Evolutionary conservation across 2,888 invertebrate genomes (phyloP).

Genomic region (Vandiemenella viatica): DNA sequence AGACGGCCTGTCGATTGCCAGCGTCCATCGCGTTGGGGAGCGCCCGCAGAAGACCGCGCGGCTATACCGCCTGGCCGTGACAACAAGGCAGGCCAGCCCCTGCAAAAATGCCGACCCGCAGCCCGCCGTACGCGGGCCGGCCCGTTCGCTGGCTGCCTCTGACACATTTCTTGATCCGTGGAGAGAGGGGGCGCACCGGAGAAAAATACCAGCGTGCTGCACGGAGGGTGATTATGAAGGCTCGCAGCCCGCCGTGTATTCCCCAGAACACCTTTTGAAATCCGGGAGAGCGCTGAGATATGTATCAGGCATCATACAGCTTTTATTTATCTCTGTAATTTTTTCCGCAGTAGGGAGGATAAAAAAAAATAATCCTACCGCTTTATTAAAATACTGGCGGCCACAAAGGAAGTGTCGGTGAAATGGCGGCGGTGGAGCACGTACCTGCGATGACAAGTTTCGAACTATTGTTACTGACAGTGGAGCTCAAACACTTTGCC

Average conservation of each 20-base stretch:
- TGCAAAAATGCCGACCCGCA: too few species aligned
- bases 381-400: too few species aligned
- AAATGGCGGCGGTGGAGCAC: neutral
- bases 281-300: neutral
- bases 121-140: conserved; percentile 8
- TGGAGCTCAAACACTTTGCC: neutral
- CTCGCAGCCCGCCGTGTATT: too few species aligned
- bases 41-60: too few species aligned
- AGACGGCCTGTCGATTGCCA: too few species aligned
- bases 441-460: neutral
- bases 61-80: too few species aligned
- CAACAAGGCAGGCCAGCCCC: too few species aligned
- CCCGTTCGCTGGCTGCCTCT: conserved; percentile 20
- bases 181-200: neutral
- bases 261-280: neutral
- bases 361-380: too few species aligned
- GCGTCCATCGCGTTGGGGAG: too few species aligned
- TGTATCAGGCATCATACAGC: neutral
- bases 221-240: conserved; percentile 7
- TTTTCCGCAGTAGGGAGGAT: too few species aligned
- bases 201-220: conserved; percentile 1
- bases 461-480: neutral
- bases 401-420: neutral
- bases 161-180: conserved; percentile 31
- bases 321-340: conserved; percentile 1